Evolutionary conservation across 2,113 vertebrate genomes (phyloP), one percentile per base, ranked within the genome.

Genomic region (Tyto alba): DNA sequence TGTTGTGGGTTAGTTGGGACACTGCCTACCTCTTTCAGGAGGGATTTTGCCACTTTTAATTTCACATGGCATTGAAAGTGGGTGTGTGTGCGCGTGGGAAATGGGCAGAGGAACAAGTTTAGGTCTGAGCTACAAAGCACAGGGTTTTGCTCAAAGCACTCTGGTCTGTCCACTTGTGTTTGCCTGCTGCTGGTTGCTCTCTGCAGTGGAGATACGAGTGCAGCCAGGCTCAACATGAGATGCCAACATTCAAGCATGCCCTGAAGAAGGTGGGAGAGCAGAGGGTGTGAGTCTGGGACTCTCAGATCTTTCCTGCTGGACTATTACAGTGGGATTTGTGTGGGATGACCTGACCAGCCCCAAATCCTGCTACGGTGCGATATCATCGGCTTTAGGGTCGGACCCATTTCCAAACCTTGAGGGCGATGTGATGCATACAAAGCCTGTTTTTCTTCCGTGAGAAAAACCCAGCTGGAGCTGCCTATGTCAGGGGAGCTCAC

Each of bases 371-470:
- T 76, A 34, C 4, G 52, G 6, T n/a, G 18, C 53, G 26, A 41
- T 60, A 32, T 1, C 0, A 0, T 14, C n/a, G 71, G 18, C 30
- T 53, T 43, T 52, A 75, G 20, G 12, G 6, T 71, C 18, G 48
- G 40, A 55, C 16, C 10, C 7, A 5, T 66, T 90, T 60, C 45
- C 52, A 90, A 30, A 59, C 25, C 4, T 18, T 76, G 13, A 75
- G 25, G 25, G 27, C 32, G 60, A 81, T 20, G 14, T 59, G 68
- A 36, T 2, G 8, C 25, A 40, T 13, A 17, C 27, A 57, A 62
- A 89, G 7, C 20, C 55, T 14, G 1, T 45, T 27, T 41, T 4
- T 71, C 14, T 36, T 11, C 25, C 19, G 11, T 30, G 16, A 55
- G n/a, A 50, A 48, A 34, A 56, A 16, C n/a, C 19, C 27, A 67